These are phyloP conservation scores for Bolinopsis microptera DNA, from an alignment of 37 sponge, comb jelly and placozoan genomes.

Conservation along the genomic window DNA sequence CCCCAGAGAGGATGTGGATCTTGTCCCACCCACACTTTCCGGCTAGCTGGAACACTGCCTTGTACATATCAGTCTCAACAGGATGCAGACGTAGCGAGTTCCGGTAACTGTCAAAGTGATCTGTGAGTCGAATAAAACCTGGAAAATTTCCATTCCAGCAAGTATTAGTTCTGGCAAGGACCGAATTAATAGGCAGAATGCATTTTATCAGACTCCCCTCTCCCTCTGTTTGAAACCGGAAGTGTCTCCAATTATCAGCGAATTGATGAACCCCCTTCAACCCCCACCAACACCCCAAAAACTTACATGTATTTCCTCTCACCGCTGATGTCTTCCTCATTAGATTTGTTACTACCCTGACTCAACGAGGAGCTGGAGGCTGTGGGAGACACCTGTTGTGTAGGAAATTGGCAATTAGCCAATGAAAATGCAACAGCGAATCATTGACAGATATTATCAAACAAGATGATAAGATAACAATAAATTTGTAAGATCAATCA, in stretches of 20 bases:
- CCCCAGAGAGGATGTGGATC: conserved; percentile 44
- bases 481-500: too few species aligned
- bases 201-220: too few species aligned
- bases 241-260: too few species aligned
- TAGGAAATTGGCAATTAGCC: too few species aligned
- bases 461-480: too few species aligned
- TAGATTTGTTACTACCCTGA: neutral
- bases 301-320: neutral
- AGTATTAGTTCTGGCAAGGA: too few species aligned
- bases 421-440: too few species aligned
- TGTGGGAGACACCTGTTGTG: conserved; percentile 15
- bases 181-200: too few species aligned
- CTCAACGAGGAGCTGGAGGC: conserved; percentile 42
- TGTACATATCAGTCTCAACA: conserved; percentile 42
- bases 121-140: neutral
- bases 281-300: too few species aligned
- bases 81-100: conserved; percentile 33
- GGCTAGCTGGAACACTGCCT: conserved; percentile 4
- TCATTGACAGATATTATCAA: too few species aligned
- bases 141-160: neutral
- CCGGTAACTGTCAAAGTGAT: neutral
- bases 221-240: too few species aligned
- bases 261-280: too few species aligned
- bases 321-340: neutral
- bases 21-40: conserved; percentile 5